phyloP scores from a whole-genome alignment of 2,888 invertebrate species.

The Argyresthia albistria region DNA sequence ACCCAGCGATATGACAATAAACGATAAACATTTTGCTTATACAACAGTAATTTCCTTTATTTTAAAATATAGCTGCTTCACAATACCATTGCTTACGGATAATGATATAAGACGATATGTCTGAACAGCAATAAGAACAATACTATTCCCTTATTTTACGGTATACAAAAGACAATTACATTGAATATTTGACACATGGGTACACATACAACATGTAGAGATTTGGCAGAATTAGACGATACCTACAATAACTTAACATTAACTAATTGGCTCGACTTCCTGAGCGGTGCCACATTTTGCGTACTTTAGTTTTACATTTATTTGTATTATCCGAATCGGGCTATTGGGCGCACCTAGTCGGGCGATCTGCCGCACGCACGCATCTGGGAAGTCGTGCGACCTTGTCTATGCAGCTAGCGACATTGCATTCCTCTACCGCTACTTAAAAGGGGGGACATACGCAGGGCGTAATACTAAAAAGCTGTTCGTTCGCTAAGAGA shows the following conservation, averaged over 20 bases:
- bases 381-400: conserved; percentile 57
- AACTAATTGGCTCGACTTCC: conserved; percentile 57
- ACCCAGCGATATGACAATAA: conserved; percentile 59
- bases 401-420: conserved; percentile 35
- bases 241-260: conserved; percentile 37
- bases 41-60: conserved; percentile 71
- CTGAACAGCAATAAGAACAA: conserved; percentile 67
- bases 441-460: conserved; percentile 27
- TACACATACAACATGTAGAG: conserved; percentile 52
- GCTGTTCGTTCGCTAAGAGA: conserved; percentile 54
- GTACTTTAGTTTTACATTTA: conserved; percentile 29
- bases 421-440: conserved; percentile 63
- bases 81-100: conserved; percentile 65
- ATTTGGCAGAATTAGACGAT: conserved; percentile 40
- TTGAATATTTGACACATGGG: conserved; percentile 60
- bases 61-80: conserved; percentile 72
- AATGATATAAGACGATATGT: conserved; percentile 67
- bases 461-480: conserved; percentile 55
- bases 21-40: conserved; percentile 67
- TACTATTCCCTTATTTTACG: conserved; percentile 32
- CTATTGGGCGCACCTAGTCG: conserved; percentile 70
- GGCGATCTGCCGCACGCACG: conserved; percentile 48
- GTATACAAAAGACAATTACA: conserved; percentile 45
- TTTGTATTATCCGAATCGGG: conserved; percentile 45
- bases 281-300: conserved; percentile 61